These are phyloP conservation scores for Margarornis squamiger DNA, from an alignment of 2,797 vertebrate genomes.

Conservation along the genomic window DNA sequence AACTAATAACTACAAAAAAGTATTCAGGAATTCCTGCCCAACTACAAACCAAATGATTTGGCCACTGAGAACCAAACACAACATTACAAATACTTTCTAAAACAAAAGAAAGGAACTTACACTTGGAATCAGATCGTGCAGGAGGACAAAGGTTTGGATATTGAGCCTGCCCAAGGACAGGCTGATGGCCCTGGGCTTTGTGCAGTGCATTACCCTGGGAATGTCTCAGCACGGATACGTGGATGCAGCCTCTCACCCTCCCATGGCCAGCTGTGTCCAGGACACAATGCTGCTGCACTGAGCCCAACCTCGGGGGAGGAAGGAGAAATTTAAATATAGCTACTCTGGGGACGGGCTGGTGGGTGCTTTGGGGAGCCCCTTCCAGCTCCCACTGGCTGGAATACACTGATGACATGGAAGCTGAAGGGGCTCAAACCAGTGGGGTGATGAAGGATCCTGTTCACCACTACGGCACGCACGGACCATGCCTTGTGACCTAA, in stretches of 20 bases:
- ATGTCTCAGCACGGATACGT: not conserved
- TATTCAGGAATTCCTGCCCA: not conserved
- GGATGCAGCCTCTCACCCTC: not conserved
- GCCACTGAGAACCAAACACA: not conserved
- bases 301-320: not conserved
- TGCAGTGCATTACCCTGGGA: not conserved
- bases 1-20: fast-evolving
- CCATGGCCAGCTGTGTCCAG: not conserved
- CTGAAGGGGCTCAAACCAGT: not conserved
- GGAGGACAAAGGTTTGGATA: not conserved
- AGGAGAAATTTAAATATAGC: not conserved
- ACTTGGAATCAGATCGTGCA: not conserved
- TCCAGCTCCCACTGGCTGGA: not conserved
- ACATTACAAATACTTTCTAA: not conserved
- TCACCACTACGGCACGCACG: not conserved
- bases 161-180: not conserved
- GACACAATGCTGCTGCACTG: not conserved
- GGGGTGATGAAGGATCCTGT: not conserved
- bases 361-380: not conserved
- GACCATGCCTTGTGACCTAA: not conserved
- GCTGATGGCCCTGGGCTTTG: not conserved
- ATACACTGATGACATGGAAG: not conserved
- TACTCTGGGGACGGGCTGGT: not conserved
- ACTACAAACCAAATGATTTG: fast-evolving
- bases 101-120: not conserved